Evolutionary conservation across 2,113 vertebrate genomes (phyloP), one percentile per base, ranked within the genome.

Genomic region (Odontophorus gujanensis): DNA sequence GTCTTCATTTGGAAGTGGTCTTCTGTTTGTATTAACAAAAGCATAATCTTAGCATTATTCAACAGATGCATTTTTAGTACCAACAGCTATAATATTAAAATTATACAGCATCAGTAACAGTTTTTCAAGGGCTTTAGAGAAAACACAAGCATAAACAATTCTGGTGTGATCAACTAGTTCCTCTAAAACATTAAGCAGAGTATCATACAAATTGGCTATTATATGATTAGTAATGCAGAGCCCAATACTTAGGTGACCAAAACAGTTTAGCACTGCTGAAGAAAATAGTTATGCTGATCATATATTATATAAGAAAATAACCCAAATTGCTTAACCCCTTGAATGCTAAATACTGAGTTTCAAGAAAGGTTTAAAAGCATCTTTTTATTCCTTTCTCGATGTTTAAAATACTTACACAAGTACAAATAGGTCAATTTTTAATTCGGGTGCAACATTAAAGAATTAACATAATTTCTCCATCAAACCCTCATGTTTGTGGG

Each of bases 51-150:
- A 95, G 79, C 74, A 81, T 97, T 95, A 81, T 79, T 96, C n/a
- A 66, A 40, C 59, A 86, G 66, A 81, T 81, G 69, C 34, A 50
- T 87, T 92, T 90, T 85, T 85, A 90, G 68, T 86, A 97, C 22
- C 30, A 94, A 96, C 15, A 80, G 58, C 67, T 96, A 92, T 38
- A 96, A 89, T 94, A 93, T 83, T 95, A 95, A 96, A 95, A 93
- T 88, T 24, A 93, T 82, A 96, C 76, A 92, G 66, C 69, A 93
- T 91, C 67, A 87, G 22, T 65, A 91, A 92, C 45, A 93, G 24
- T 69, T 90, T 84, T 94, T 88, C 79, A 85, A 90, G 84, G 48
- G 55, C 63, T 89, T 81, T 71, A 89, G 76, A 93, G 92, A 93
- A 92, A 81, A 87, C 6, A 77, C n/a, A 89, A 53, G 78, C 55